Base-by-base conservation (phyloP, 2,888 invertebrate genomes). In the Cantharis nigra region DNA sequence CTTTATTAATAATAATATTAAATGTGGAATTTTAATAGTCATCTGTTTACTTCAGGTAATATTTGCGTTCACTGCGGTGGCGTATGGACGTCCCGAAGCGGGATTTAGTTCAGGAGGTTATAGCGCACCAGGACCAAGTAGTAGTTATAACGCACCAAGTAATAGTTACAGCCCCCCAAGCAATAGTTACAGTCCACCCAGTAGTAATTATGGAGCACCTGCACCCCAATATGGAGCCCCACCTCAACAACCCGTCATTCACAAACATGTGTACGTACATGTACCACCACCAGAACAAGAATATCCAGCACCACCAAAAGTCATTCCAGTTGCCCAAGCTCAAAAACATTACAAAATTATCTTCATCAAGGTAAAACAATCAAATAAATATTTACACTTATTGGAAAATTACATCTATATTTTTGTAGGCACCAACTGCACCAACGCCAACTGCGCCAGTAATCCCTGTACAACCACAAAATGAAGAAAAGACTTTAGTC, bases 261-360 rank as follows among this genome's bases (percentile, higher is more conserved):
- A 96, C 89, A 97, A 97, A 87, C 96, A 96, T 87, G 96, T 97
- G 13, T 97, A 96, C 89, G 96, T 97, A 16, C 96, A 96, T 88
- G 96, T 96, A 16, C 96, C 96, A 70, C 96, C 96, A 75, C 96
- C 96, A 84, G 96, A 96, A 88, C 94, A 94, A 30, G 96, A 96
- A 85, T 91, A 93, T 85, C 92, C 92, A 62, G 91, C 92, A 18
- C 92, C 94, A 18, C 93, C 91, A 86, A 92, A 87, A 86, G 90
- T 88, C 16, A 89, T 91, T 80, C 85, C 87, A 71, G 89, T 91
- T 64, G 89, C 91, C 23, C 90, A 92, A 23, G 93, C 95, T 1
- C 95, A 95, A 87, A 95, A 95, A 84, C 95, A 95, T 87, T 95
- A 95, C 91, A 95, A 95, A 87, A 95, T 95, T 85, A 94, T 95